Base-by-base conservation (phyloP, 2,888 invertebrate genomes). In the Campoplex capitator region DNA sequence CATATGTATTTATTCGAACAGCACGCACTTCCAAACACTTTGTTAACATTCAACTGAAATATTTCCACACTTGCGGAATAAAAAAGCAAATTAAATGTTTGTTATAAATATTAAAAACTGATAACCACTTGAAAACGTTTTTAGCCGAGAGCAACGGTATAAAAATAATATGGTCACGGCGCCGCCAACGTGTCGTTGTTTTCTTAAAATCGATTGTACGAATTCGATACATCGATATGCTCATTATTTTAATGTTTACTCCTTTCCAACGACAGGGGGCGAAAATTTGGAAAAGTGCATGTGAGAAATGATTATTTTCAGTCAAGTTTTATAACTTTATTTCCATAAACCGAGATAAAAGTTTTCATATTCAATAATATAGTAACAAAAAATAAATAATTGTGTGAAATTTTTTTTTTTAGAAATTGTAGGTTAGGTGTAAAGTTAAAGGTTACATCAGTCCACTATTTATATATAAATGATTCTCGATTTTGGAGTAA, bases 181-280 rank as follows among this genome's bases (percentile, higher is more conserved):
- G 71, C 71, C 71, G 71, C 71, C 71, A 71, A 71, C 71, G 71
- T 71, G 71, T 71, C 70, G 32, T 62, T 13, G 7, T 16, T 28
- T 28, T 28, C 11, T 58, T 7, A 28, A 62, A 32, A 32, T 62
- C 62, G 62, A 62, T 62, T 62, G 62, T 16, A 62, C 62, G 62
- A 6, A 62, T 13, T 62, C 62, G 62, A 62, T 62, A 62, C 62
- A 62, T 62, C 62, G 62, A 62, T 62, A 32, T 28, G 16, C 6
- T 4, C 4, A 62, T 32, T 32, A 32, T 62, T 62, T 62, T 32
- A 32, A 16, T 62, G 18, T 51, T 51, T 23, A 62, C 13, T 62
- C 0, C 13, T 13, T 38, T 38, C 38, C 38, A 32, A 62, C 13
- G 11, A 28, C 28, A 58, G 58, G 11, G 28, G 58, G 58, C 23